These are phyloP conservation scores for Megaceryle alcyon DNA, from an alignment of 2,797 vertebrate species.

Conservation along the genomic window DNA sequence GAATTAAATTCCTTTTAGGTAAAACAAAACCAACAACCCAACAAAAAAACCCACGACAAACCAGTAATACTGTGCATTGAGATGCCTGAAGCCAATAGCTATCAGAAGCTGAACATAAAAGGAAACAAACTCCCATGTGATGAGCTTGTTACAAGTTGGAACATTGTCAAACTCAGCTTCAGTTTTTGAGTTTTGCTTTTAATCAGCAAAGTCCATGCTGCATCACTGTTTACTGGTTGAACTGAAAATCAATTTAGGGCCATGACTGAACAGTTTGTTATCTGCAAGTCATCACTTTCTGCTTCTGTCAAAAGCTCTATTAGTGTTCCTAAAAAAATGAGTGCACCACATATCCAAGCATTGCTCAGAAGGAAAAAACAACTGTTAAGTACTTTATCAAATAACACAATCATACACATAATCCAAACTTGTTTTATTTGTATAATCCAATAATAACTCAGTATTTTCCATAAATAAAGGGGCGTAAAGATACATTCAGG, in stretches of 20 bases:
- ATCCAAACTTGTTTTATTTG: neutral
- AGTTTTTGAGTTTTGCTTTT: constrained; percentile 55
- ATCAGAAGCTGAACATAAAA: neutral
- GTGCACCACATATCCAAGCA: neutral
- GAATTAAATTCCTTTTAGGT: neutral
- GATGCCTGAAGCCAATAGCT: neutral
- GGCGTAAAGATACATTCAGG: neutral
- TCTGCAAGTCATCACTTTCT: neutral
- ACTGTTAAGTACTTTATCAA: neutral
- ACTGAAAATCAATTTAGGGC: constrained; percentile 50
- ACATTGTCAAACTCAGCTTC: constrained; percentile 22
- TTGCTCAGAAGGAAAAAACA: neutral
- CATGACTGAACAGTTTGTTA: neutral
- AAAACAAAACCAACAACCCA: neutral
- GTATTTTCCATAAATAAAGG: neutral
- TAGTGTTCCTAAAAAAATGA: neutral
- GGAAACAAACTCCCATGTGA: neutral
- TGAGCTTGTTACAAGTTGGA: constrained; percentile 18
- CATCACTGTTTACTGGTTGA: constrained; percentile 22
- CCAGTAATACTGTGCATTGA: neutral
- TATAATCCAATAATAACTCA: neutral
- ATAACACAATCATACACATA: neutral
- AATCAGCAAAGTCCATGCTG: constrained; percentile 32
- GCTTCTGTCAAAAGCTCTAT: constrained; percentile 15
- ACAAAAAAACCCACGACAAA: neutral